phyloP scores from a whole-genome alignment of 2,797 vertebrate species.

The Bovichtus diacanthus region DNA sequence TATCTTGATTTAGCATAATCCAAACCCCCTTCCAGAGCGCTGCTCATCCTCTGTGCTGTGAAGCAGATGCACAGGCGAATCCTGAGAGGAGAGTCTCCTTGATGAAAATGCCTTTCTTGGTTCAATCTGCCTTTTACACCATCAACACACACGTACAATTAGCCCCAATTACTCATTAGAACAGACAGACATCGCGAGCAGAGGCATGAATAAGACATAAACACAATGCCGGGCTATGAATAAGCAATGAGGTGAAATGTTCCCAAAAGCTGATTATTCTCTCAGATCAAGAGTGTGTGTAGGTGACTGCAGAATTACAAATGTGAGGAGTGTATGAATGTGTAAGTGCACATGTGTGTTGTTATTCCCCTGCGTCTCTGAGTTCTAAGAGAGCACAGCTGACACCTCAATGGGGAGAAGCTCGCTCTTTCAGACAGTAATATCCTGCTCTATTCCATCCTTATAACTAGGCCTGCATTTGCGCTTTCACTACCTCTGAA shows the following conservation, averaged over 20 bases:
- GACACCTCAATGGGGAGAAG: constrained; percentile 66
- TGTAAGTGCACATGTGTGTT: constrained; percentile 17
- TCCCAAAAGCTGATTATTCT: constrained; percentile 74
- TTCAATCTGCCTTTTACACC: constrained; percentile 62
- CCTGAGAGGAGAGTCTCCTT: constrained; percentile 15
- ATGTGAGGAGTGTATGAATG: constrained; percentile 19
- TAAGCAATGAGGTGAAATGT: constrained; percentile 77
- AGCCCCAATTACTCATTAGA: constrained; percentile 76
- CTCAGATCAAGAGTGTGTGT: constrained; percentile 67
- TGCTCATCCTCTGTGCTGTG: constrained; percentile 28
- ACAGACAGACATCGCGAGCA: constrained; percentile 67
- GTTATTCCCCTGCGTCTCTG: constrained; percentile 44
- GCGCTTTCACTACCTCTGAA: constrained; percentile 35
- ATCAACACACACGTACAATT: constrained; percentile 64
- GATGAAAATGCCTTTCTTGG: constrained; percentile 64
- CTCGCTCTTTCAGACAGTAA: constrained; percentile 59
- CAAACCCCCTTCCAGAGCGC: constrained; percentile 35
- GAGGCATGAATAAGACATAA: constrained; percentile 73
- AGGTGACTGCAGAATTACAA: constrained; percentile 66
- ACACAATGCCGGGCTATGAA: constrained; percentile 75
- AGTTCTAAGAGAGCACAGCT: constrained; percentile 68
- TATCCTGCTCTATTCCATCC: constrained; percentile 53
- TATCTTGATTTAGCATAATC: constrained; percentile 59
- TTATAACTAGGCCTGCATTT: constrained; percentile 8
- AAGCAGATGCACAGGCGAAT: constrained; percentile 27